phyloP scores from a whole-genome alignment of 1,140 invertebrate species.

The Acromyrmex heyeri region DNA sequence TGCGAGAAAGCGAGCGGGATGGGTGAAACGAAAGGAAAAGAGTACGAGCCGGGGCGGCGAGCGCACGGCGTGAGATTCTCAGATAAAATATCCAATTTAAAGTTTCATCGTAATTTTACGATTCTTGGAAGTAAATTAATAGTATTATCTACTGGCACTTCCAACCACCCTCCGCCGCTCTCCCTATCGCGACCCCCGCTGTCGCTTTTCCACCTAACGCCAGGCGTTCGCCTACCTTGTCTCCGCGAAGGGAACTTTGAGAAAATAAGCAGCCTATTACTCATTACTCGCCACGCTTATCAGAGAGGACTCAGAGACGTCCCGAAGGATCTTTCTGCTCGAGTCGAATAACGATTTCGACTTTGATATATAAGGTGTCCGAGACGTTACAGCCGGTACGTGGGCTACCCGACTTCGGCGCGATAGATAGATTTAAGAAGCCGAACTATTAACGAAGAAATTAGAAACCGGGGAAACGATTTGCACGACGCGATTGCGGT shows the following conservation, averaged over 20 bases:
- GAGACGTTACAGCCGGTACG: conserved; percentile 45
- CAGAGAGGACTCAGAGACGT: conserved; percentile 50
- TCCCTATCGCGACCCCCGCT: not conserved
- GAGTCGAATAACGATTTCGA: conserved; percentile 36
- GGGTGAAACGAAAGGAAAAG: conserved; percentile 28
- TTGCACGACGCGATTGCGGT: not conserved
- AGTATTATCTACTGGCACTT: conserved; percentile 81
- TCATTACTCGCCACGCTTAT: conserved; percentile 78
- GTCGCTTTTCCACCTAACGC: conserved; percentile 22
- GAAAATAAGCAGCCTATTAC: conserved; percentile 82
- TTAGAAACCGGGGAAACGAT: conserved; percentile 17
- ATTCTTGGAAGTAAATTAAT: conserved; percentile 85
- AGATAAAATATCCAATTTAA: conserved; percentile 86
- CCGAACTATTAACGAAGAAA: conserved; percentile 39
- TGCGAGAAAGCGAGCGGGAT: conserved; percentile 29
- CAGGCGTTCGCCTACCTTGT: conserved; percentile 7
- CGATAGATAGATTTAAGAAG: conserved; percentile 30
- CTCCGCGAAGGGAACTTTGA: conserved; percentile 74
- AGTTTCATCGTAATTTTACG: conserved; percentile 86
- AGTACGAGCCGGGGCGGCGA: conserved; percentile 34
- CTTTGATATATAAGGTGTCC: conserved; percentile 47
- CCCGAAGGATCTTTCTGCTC: conserved; percentile 51
- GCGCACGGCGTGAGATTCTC: conserved; percentile 77
- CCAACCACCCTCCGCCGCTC: conserved; percentile 41
- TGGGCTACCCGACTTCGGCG: conserved; percentile 9